Conservation (phyloP, 2,888 invertebrate species). For the Eustalomyia histrio region DNA sequence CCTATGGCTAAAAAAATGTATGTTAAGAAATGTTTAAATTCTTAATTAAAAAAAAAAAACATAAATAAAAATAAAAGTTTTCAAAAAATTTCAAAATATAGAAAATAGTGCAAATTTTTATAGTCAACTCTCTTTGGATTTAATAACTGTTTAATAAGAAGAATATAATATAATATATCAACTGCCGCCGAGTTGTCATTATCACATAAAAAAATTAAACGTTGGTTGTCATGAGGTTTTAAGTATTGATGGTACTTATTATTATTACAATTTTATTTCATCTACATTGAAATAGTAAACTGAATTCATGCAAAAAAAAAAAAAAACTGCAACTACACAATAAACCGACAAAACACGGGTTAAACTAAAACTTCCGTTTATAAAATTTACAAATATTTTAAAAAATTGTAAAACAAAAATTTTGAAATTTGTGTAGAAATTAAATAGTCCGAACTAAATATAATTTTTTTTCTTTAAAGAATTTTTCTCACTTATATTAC, state of each 20-base stretch:
- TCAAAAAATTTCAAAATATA: background rate
- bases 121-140: constrained; percentile 5
- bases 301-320: background rate
- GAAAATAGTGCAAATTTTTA: background rate
- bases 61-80: background rate
- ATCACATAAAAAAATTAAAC: constrained; percentile 37
- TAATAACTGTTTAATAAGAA: constrained; percentile 5
- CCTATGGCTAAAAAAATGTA: constrained; percentile 34
- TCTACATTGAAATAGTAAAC: background rate
- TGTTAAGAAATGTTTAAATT: constrained; percentile 35
- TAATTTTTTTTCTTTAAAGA: no score
- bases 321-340: background rate
- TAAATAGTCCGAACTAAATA: no score
- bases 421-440: no score
- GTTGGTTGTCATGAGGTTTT: constrained; percentile 57
- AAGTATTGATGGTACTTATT: background rate
- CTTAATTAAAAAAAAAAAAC: constrained; percentile 10
- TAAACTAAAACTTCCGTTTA: background rate
- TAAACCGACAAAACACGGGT: background rate
- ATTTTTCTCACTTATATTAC: no score
- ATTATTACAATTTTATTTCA: background rate
- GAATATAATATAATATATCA: constrained; percentile 22
- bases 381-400: background rate
- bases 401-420: background rate
- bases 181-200: constrained; percentile 15